Conservation (phyloP, 1,140 invertebrate species). For the Lepidotrigona ventralis region DNA sequence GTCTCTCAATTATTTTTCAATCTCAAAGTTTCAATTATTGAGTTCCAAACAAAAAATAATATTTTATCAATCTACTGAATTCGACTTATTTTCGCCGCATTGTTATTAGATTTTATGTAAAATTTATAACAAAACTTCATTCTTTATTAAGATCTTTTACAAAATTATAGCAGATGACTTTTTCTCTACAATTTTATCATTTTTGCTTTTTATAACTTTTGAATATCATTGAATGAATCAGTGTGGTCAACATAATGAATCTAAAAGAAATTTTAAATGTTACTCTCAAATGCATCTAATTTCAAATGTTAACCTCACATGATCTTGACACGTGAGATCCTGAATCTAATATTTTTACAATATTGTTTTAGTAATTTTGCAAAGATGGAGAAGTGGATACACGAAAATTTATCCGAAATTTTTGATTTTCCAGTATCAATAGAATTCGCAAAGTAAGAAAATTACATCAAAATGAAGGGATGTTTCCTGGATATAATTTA, state of each 20-base stretch:
- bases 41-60: too few relatives aligned
- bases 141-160: too few relatives aligned
- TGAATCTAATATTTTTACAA: background rate
- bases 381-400: conserved; percentile 82
- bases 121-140: too few relatives aligned
- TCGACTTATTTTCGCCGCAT: too few relatives aligned
- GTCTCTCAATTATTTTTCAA: background rate
- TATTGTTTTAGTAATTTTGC: background rate
- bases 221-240: background rate
- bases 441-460: conserved; percentile 83
- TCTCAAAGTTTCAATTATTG: background rate
- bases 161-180: too few relatives aligned
- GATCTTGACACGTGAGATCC: too few relatives aligned
- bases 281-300: background rate
- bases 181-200: background rate
- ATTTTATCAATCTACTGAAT: too few relatives aligned
- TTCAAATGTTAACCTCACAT: background rate
- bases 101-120: too few relatives aligned
- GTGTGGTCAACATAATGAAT: background rate
- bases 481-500: background rate
- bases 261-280: background rate
- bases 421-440: conserved; percentile 83
- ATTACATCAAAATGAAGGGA: conserved; percentile 9
- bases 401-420: conserved; percentile 81
- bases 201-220: too few relatives aligned